These are phyloP conservation scores for Oscheius sp. DNA, from an alignment of 2,888 invertebrate genomes.

Conservation along the genomic window DNA sequence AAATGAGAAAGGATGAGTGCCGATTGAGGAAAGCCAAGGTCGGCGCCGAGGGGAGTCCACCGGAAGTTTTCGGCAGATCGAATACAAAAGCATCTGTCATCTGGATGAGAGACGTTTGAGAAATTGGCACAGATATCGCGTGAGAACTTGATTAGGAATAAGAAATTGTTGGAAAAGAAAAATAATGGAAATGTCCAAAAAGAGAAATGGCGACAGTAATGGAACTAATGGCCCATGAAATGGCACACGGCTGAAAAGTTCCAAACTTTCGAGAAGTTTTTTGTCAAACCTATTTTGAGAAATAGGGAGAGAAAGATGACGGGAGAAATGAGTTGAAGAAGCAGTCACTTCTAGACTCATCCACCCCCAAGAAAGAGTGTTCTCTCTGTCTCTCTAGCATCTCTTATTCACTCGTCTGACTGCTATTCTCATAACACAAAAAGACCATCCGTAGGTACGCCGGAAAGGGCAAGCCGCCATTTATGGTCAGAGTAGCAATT, in stretches of 20 bases:
- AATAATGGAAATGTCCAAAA: neutral
- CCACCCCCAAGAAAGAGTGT: too few relatives aligned
- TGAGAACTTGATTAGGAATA: too few relatives aligned
- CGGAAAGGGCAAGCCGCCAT: neutral
- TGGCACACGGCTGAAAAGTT: neutral
- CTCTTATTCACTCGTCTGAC: conserved; percentile 3
- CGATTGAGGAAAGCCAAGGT: neutral
- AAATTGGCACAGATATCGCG: too few relatives aligned
- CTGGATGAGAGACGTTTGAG: too few relatives aligned
- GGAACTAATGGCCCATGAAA: conserved; percentile 12
- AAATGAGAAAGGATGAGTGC: neutral
- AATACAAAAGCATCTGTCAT: too few relatives aligned
- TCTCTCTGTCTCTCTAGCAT: neutral
- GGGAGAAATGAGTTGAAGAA: too few relatives aligned
- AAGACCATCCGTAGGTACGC: neutral
- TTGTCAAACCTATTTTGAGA: too few relatives aligned
- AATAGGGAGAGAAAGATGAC: too few relatives aligned
- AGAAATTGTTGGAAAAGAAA: neutral
- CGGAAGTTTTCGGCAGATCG: too few relatives aligned
- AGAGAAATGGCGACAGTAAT: neutral
- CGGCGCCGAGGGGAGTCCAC: neutral
- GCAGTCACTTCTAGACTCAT: too few relatives aligned
- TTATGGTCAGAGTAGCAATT: neutral
- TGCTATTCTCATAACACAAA: conserved; percentile 11
- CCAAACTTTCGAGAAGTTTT: neutral